phyloP scores from a whole-genome alignment of 2,888 invertebrate genomes.

The Aplocera efformata region DNA sequence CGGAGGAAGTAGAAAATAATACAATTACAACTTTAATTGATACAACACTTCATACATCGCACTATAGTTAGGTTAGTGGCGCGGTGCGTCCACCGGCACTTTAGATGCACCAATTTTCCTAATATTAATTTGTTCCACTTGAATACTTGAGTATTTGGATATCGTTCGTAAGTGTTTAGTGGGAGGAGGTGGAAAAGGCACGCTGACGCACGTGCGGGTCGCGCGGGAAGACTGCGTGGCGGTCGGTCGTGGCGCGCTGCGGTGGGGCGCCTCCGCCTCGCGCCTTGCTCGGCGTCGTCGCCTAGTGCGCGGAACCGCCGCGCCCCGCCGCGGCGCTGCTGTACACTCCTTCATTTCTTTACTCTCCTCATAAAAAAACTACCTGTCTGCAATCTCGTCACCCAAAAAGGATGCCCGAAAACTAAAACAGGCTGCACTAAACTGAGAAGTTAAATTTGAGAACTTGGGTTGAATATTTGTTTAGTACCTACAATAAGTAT shows the following conservation, averaged over 20 bases:
- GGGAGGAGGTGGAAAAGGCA: conserved; percentile 50
- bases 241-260: conserved; percentile 58
- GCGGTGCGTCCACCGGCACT: conserved; percentile 41
- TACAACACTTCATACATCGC: conserved; percentile 56
- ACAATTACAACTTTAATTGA: conserved; percentile 67
- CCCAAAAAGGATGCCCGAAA: conserved; percentile 7
- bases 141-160: conserved; percentile 44
- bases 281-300: conserved; percentile 38
- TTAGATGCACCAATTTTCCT: conserved; percentile 40
- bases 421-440: conserved; percentile 2
- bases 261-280: conserved; percentile 60
- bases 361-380: conserved; percentile 14
- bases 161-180: conserved; percentile 54
- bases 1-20: conserved; percentile 67
- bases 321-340: conserved; percentile 53
- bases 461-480: not conserved
- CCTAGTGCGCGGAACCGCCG: conserved; percentile 45
- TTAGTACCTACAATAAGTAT: no score
- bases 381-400: conserved; percentile 6
- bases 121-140: conserved; percentile 48
- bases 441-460: conserved; percentile 1
- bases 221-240: conserved; percentile 81
- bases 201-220: conserved; percentile 74
- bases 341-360: conserved; percentile 24
- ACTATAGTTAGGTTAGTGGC: conserved; percentile 37